phyloP scores from a whole-genome alignment of 2,888 invertebrate genomes.

The Ectemnius continuus region DNA sequence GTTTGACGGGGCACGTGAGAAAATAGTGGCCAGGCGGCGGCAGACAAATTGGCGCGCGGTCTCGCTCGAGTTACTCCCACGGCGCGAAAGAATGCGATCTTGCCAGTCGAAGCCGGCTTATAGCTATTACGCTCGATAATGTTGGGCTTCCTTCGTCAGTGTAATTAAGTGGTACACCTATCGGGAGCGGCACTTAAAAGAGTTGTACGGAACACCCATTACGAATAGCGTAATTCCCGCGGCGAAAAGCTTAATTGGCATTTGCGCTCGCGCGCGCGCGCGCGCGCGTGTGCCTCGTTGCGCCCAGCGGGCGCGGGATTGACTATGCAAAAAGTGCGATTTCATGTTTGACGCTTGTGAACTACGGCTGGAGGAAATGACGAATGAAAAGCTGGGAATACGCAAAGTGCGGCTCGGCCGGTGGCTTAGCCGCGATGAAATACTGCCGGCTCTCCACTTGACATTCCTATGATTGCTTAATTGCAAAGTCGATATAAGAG shows the following conservation, averaged over 20 bases:
- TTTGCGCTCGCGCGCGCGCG: conserved; percentile 1
- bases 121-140: conserved; percentile 34
- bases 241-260: conserved; percentile 48
- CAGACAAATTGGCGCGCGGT: conserved; percentile 48
- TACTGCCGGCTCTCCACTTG: too few species aligned
- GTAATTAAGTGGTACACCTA: conserved; percentile 45
- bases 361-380: too few species aligned
- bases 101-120: not conserved
- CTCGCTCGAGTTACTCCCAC: conserved; percentile 46
- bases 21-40: conserved; percentile 42
- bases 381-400: not conserved
- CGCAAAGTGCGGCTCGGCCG: not conserved
- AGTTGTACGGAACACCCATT: conserved; percentile 43
- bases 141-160: conserved; percentile 36
- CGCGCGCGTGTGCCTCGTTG: conserved; percentile 11
- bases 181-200: conserved; percentile 38
- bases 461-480: too few species aligned
- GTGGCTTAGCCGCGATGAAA: too few species aligned
- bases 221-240: conserved; percentile 42
- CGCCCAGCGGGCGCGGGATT: conserved; percentile 2
- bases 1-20: conserved; percentile 55
- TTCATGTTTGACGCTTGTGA: not conserved
- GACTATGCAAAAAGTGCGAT: not conserved
- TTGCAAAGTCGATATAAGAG: too few species aligned
- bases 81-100: conserved; percentile 29